Percentiles rank a stretch among this genome's conserved stretches.
Evolutionary conservation across 2,113 vertebrate genomes (phyloP).

Genomic region (Thomomys bottae): DNA sequence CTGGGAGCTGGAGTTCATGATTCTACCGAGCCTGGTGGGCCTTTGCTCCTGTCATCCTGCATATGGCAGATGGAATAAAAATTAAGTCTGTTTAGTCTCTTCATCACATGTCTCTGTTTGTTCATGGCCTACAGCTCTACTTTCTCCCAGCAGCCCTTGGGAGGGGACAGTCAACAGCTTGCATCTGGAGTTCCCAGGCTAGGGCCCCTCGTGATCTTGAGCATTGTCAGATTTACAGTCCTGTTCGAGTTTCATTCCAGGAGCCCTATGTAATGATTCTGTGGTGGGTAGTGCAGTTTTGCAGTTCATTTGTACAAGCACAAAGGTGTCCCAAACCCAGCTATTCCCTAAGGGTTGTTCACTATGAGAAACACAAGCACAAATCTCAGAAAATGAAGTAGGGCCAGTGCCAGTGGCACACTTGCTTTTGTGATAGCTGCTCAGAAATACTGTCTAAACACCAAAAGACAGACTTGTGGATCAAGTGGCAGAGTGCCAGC

Average conservation of each 20-base stretch:
- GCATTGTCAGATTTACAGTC: background rate
- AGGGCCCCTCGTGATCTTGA: background rate
- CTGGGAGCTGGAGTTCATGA: background rate
- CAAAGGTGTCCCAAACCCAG: background rate
- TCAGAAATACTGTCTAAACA: too few relatives aligned
- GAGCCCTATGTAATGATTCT: background rate
- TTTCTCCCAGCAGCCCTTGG: background rate
- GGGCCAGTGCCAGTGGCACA: background rate
- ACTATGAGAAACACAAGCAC: background rate
- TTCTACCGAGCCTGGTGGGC: background rate
- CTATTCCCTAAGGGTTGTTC: background rate
- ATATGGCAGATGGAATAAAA: conserved; percentile 70
- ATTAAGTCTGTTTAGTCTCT: background rate
- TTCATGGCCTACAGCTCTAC: background rate
- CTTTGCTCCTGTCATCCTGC: background rate
- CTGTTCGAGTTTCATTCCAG: background rate
- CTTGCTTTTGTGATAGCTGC: too few relatives aligned
- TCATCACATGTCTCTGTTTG: accelerated
- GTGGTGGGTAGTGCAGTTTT: background rate
- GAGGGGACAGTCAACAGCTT: background rate
- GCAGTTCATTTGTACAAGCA: background rate
- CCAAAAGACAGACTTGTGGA: too few relatives aligned
- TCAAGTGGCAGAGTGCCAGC: too few relatives aligned
- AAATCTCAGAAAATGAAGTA: background rate
- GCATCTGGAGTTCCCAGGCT: background rate